Evolutionary conservation across 2,797 vertebrate species (phyloP).

Genomic region (Rallus crepitans): DNA sequence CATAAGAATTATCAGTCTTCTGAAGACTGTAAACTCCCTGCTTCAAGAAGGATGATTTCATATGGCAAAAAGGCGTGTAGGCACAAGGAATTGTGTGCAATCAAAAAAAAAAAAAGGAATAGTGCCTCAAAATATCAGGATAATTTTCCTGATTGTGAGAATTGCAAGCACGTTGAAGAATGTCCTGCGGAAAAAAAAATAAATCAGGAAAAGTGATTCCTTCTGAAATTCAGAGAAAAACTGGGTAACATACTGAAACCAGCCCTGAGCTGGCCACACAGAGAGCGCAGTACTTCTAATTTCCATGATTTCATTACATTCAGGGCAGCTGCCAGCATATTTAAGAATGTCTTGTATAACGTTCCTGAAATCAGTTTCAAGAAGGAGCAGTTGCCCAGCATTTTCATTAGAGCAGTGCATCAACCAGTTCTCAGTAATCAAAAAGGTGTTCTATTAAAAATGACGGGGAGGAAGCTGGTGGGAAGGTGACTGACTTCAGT

Average conservation of each 20-base stretch:
- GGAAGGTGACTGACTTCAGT: slow-evolving; percentile 16
- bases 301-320: slow-evolving; percentile 73
- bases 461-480: background rate
- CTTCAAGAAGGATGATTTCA: background rate
- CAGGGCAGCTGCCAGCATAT: slow-evolving; percentile 65
- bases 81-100: background rate
- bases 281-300: slow-evolving; percentile 51
- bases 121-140: background rate
- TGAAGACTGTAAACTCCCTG: background rate
- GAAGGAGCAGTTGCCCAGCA: slow-evolving; percentile 53
- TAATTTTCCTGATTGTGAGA: background rate
- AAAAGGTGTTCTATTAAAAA: slow-evolving; percentile 20
- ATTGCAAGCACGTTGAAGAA: background rate
- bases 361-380: slow-evolving; percentile 62
- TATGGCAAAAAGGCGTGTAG: background rate
- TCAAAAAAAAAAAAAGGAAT: background rate
- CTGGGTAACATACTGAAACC: background rate
- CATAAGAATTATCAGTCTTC: background rate
- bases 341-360: slow-evolving; percentile 70
- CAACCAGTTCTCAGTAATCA: slow-evolving; percentile 49
- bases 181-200: background rate
- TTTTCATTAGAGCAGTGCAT: slow-evolving; percentile 47
- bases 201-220: background rate
- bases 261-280: slow-evolving; percentile 61
- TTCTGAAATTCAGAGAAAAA: slow-evolving; percentile 31